Conservation (phyloP, 2,113 vertebrate species). For the Proteles cristata region DNA sequence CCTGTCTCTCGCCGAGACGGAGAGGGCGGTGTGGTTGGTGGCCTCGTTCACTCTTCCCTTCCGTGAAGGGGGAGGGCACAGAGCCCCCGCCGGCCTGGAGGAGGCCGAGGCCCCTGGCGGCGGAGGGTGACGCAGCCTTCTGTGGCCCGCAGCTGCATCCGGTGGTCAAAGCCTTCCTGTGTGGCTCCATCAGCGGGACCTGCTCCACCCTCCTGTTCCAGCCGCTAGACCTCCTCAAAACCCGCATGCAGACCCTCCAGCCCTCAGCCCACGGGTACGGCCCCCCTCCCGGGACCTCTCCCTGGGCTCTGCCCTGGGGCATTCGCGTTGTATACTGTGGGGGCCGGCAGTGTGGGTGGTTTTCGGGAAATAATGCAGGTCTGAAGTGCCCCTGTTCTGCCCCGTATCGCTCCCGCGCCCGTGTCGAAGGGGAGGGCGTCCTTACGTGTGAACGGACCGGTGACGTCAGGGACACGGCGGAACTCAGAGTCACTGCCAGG, state of each 20-base stretch:
- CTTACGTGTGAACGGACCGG: background rate
- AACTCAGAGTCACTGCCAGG: background rate
- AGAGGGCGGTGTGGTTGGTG: background rate
- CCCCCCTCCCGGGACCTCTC: background rate
- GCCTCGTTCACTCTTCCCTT: background rate
- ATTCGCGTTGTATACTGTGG: background rate
- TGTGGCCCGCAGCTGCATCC: constrained; percentile 89
- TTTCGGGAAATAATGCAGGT: background rate
- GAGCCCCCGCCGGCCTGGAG: too few relatives aligned
- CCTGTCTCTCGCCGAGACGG: background rate
- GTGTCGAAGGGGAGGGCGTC: too few relatives aligned
- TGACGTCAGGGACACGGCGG: too few relatives aligned
- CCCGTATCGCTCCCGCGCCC: background rate
- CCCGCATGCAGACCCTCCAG: constrained; percentile 93
- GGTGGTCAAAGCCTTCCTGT: constrained; percentile 95
- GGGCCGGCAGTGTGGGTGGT: background rate
- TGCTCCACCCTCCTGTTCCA: constrained; percentile 98
- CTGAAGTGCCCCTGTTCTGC: background rate
- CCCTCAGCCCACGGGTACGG: constrained; percentile 81
- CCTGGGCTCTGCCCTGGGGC: background rate
- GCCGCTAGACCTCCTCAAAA: constrained; percentile 97
- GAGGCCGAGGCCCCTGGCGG: accelerated
- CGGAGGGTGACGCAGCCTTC: background rate
- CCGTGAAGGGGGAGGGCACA: background rate
- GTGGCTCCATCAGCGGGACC: constrained; percentile 96